Percentiles rank a stretch among this genome's conserved stretches.
These are phyloP conservation scores for Chymomyza fuscimana DNA, from an alignment of 2,888 invertebrate species.

Conservation along the genomic window DNA sequence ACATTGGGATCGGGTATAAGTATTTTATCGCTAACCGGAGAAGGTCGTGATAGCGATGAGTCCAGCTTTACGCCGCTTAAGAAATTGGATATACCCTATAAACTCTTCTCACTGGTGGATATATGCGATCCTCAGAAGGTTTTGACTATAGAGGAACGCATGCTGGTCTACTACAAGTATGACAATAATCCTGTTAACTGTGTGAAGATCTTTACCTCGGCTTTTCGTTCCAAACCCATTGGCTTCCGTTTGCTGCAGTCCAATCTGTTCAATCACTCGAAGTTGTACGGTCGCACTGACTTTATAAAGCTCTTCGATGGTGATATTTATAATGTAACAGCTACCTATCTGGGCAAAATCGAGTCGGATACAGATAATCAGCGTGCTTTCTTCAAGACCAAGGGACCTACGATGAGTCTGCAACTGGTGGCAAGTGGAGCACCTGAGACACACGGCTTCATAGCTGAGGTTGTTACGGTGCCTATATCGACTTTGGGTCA, in stretches of 20 bases:
- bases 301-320: conserved; percentile 94
- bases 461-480: conserved; percentile 96
- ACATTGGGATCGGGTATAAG: conserved; percentile 95
- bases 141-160: conserved; percentile 92
- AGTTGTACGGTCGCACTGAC: conserved; percentile 90
- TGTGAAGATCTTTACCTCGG: conserved; percentile 96
- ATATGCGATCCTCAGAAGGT: conserved; percentile 98
- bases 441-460: conserved; percentile 95
- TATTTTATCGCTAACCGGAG: conserved; percentile 94
- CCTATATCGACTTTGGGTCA: conserved; percentile 95
- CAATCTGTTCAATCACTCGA: conserved; percentile 93
- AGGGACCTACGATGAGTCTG: conserved; percentile 90
- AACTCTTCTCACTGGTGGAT: conserved; percentile 95
- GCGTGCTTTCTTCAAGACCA: conserved; percentile 87
- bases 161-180: conserved; percentile 97
- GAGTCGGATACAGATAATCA: conserved; percentile 86
- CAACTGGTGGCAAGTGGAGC: conserved; percentile 97
- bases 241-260: conserved; percentile 94
- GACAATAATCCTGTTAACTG: conserved; percentile 98
- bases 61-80: conserved; percentile 94
- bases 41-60: conserved; percentile 91
- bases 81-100: conserved; percentile 91
- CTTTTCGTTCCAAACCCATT: conserved; percentile 90
- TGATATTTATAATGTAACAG: conserved; percentile 92
- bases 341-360: conserved; percentile 86